phyloP scores from a whole-genome alignment of 2,797 vertebrate species.

The Danionella dracula region DNA sequence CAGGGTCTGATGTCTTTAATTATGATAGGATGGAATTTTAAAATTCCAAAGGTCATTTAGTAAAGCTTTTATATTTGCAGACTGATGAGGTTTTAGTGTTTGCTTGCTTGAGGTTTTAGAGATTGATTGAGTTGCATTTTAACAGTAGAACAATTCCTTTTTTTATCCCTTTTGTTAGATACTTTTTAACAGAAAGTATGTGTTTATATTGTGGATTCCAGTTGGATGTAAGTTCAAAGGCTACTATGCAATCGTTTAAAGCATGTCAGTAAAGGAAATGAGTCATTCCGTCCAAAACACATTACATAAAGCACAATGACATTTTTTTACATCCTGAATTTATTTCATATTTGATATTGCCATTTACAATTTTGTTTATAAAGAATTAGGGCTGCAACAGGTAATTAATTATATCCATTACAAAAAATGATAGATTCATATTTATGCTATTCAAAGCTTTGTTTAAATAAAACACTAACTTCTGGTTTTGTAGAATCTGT shows the following conservation, averaged over 20 bases:
- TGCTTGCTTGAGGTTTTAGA: too few relatives aligned
- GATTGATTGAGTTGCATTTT: neutral
- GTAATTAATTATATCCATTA: too few relatives aligned
- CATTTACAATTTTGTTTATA: too few relatives aligned
- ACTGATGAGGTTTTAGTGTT: slow-evolving; percentile 8
- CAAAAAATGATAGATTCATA: too few relatives aligned
- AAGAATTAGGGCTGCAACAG: too few relatives aligned
- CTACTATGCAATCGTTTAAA: neutral
- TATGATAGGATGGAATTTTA: neutral
- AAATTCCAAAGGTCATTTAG: neutral
- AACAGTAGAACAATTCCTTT: neutral
- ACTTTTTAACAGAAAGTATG: neutral
- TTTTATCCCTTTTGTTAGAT: neutral
- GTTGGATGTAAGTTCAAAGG: neutral
- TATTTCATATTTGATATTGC: too few relatives aligned
- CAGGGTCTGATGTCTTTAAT: neutral
- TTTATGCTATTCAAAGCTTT: too few relatives aligned
- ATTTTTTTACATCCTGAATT: too few relatives aligned
- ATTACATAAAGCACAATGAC: too few relatives aligned
- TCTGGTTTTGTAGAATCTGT: too few relatives aligned
- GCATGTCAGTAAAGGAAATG: neutral
- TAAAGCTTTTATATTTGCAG: neutral
- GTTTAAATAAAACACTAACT: too few relatives aligned
- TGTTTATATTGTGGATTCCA: neutral
- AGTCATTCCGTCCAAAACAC: neutral